phyloP scores from a whole-genome alignment of 2,888 invertebrate species.

The Agrochola macilenta region DNA sequence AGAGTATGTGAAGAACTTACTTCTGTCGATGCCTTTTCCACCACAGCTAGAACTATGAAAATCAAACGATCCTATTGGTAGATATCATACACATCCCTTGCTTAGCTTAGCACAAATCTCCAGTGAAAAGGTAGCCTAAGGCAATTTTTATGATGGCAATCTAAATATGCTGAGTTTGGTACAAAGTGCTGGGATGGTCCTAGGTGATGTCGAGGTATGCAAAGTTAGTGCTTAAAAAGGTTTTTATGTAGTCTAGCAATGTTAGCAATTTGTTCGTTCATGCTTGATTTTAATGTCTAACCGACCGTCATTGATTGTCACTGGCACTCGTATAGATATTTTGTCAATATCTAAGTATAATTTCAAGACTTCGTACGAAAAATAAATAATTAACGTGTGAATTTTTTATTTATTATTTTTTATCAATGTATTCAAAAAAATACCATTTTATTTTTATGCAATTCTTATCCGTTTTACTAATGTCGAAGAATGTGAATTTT shows the following conservation, averaged over 20 bases:
- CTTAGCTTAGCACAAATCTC: background rate
- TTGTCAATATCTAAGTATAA: too few relatives aligned
- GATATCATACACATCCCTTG: background rate
- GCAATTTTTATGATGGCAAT: slow-evolving; percentile 30
- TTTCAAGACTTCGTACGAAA: background rate
- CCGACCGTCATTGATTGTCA: background rate
- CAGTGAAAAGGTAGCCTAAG: background rate
- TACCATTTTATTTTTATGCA: too few relatives aligned
- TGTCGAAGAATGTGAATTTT: too few relatives aligned
- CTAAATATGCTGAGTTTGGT: slow-evolving; percentile 10
- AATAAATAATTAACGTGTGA: too few relatives aligned
- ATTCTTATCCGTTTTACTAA: too few relatives aligned
- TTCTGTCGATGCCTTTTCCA: too few relatives aligned
- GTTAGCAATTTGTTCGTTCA: background rate
- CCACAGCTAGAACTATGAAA: background rate
- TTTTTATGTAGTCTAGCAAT: background rate
- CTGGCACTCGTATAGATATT: background rate
- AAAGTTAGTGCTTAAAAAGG: slow-evolving; percentile 1
- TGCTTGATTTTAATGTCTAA: background rate
- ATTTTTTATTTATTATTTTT: too few relatives aligned
- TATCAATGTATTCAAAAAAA: too few relatives aligned
- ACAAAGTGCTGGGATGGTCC: background rate
- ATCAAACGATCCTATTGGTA: background rate
- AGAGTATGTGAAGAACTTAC: too few relatives aligned
- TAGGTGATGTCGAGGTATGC: background rate